Evolutionary conservation across 2,888 invertebrate species (phyloP), one percentile per base, ranked within the genome.

Genomic region (Agrochola lychnidis): DNA sequence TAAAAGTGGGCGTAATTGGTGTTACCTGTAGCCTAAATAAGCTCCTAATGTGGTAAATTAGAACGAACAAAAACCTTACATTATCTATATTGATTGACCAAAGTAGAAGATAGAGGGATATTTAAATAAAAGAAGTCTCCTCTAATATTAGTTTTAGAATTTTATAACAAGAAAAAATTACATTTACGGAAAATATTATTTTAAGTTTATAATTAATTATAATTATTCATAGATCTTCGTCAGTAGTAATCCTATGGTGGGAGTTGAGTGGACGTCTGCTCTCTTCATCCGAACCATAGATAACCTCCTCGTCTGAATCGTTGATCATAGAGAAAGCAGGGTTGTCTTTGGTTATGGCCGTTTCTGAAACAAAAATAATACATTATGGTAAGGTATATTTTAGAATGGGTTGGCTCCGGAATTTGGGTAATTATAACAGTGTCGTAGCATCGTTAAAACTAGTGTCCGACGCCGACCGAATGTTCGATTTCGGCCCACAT

Each of bases 311-410:
- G 92, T 99, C 99, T 0, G 99, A 99, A 92, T 99, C 99, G 95
- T 99, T 99, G 89, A 99, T 98, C 99, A 99, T 99, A 40, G 99
- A 99, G 95, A 99, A 99, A 19, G 99, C 98, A 68, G 99, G 99
- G 97, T 99, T 99, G 97, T 99, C 99, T 96, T 99, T 99, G 71
- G 99, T 98, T 88, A 99, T 98, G 70, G 98, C 97, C 70, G 98
- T 97, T 95, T 99, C 99, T 98, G 97, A 76, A 86, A 88, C 70
- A 87, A 36, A 76, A 86, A 88, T 69, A 87, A 36, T 48, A 48
- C 16, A 51, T 51, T 79, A 78, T 73, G 73, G 53, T 79, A 78
- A 72, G 73, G 53, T n/a, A 10, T n/a, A 10, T n/a, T 53, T 30
- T 36, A 22, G 53, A 45, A 48, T 48, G 14, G 7, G 14, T 30